Evolutionary conservation across 2,113 vertebrate species (phyloP).

Genomic region (Trachemys scripta): DNA sequence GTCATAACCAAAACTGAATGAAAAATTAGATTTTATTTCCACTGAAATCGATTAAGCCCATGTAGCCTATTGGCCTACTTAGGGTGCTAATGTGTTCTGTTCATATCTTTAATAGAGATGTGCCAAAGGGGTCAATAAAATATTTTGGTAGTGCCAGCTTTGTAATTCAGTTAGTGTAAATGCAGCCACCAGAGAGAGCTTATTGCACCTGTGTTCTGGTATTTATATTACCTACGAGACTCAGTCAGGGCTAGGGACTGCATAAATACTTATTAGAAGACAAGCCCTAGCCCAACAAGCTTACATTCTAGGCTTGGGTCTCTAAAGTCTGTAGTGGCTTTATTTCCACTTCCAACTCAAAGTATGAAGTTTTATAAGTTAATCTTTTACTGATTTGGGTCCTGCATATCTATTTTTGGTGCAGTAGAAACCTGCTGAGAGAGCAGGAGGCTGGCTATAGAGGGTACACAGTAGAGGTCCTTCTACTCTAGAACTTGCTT

Average conservation of each 20-base stretch:
- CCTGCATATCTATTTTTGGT: background rate
- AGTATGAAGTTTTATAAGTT: background rate
- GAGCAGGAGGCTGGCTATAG: background rate
- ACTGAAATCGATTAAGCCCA: background rate
- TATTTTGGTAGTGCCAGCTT: background rate
- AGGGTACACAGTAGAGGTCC: background rate
- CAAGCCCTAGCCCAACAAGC: background rate
- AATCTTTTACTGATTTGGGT: background rate
- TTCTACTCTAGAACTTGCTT: background rate
- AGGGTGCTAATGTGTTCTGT: background rate
- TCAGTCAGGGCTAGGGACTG: background rate
- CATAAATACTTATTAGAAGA: background rate
- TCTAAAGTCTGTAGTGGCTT: background rate
- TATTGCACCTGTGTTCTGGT: background rate
- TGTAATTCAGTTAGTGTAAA: background rate
- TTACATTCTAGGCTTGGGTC: background rate
- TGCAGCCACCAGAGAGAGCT: background rate
- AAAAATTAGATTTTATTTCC: background rate
- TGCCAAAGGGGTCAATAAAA: background rate
- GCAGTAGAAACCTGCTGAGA: background rate
- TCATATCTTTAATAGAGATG: background rate
- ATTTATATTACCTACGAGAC: background rate
- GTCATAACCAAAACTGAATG: background rate
- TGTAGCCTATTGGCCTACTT: rapidly evolving
- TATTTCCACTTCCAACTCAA: background rate